phyloP scores from a whole-genome alignment of 2,113 vertebrate species.

The Ochotona curzoniae region DNA sequence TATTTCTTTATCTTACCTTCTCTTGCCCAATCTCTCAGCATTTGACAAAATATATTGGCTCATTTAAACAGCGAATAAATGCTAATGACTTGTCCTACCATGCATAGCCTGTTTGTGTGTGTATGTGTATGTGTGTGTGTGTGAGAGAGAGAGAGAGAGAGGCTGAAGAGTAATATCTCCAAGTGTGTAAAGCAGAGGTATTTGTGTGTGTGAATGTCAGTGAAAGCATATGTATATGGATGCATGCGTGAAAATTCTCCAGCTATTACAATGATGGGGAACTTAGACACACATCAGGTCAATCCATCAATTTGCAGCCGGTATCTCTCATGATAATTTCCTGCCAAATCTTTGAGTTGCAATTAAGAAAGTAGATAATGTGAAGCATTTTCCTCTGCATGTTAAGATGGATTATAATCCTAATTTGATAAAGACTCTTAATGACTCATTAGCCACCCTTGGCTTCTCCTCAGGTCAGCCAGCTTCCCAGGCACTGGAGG shows the following conservation, averaged over 20 bases:
- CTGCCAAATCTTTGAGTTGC: constrained; percentile 80
- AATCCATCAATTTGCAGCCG: constrained; percentile 67
- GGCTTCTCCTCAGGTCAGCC: constrained; percentile 81
- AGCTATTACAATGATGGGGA: constrained; percentile 10
- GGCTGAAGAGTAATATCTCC: neutral
- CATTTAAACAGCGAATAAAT: neutral
- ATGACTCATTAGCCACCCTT: constrained; percentile 85
- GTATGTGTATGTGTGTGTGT: neutral
- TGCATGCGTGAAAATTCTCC: neutral
- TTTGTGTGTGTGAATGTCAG: neutral
- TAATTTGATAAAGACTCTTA: constrained; percentile 84
- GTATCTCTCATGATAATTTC: constrained; percentile 76
- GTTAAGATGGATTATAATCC: constrained; percentile 83
- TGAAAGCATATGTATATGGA: neutral
- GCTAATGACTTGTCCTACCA: neutral
- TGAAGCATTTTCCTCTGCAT: constrained; percentile 78
- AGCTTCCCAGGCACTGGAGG: constrained; percentile 66
- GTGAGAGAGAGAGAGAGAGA: neutral
- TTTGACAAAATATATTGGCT: neutral
- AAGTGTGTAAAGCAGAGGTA: neutral
- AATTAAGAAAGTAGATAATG: constrained; percentile 81
- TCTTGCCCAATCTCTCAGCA: neutral
- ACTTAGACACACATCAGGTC: constrained; percentile 57
- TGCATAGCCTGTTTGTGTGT: neutral
- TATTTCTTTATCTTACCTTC: neutral